Evolutionary conservation across 2,888 invertebrate species (phyloP).

Genomic region (Acanthosoma haemorrhoidale): DNA sequence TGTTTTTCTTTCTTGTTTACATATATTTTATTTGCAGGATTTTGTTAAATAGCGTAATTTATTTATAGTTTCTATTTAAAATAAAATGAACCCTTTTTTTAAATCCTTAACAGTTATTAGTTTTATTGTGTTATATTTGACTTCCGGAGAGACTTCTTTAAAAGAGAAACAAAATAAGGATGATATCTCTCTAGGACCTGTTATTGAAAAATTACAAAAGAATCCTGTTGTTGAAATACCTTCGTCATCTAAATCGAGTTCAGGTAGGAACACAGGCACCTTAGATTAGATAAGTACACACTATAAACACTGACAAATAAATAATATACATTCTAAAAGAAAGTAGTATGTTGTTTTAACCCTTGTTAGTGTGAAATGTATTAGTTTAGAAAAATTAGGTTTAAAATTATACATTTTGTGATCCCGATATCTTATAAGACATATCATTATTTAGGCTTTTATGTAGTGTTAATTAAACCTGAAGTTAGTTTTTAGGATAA

Average conservation of each 20-base stretch:
- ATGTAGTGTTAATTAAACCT: too few relatives aligned
- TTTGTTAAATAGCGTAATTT: background rate
- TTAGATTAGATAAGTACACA: too few relatives aligned
- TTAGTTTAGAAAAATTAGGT: too few relatives aligned
- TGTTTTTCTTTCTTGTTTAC: conserved; percentile 1
- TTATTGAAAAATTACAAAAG: background rate
- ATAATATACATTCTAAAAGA: too few relatives aligned
- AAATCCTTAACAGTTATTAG: background rate
- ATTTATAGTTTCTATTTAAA: background rate
- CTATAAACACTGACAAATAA: too few relatives aligned
- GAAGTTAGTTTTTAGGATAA: too few relatives aligned
- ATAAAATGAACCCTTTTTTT: background rate
- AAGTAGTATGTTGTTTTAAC: too few relatives aligned
- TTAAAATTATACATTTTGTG: too few relatives aligned
- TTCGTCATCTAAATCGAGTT: background rate
- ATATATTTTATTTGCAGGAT: background rate
- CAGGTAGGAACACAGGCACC: too few relatives aligned
- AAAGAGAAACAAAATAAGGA: background rate
- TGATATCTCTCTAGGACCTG: background rate
- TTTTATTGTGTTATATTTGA: background rate
- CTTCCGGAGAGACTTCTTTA: background rate
- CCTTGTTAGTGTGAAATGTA: too few relatives aligned
- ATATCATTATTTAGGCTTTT: too few relatives aligned
- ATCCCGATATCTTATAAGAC: too few relatives aligned
- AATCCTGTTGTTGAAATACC: background rate